Base-by-base conservation (phyloP, 2,797 vertebrate genomes). In the Xenops minutus region DNA sequence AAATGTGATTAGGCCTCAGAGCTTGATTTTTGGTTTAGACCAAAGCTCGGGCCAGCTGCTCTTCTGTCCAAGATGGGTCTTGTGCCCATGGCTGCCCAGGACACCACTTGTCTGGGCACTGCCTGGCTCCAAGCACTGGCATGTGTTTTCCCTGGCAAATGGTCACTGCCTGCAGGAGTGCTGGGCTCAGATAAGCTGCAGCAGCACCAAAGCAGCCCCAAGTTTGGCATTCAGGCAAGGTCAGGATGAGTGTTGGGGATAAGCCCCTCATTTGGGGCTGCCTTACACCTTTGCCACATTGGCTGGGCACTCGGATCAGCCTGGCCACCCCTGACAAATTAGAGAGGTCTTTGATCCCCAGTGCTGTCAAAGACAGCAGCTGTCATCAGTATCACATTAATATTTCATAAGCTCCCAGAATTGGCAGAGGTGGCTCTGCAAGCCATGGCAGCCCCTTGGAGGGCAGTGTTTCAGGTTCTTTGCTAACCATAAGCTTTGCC, bases 241-340 rank as follows among this genome's bases (percentile, higher is more conserved):
- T 84, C 78, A 73, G 32, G 44, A 59, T 0, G 1, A 3, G 1
- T 23, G 3, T 1, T 3, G 23, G 55, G 52, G 15, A 51, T 56
- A 14, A 64, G 14, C 9, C 27, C 7, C 3, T 30, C 1, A 0
- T 51, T 63, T 46, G 0, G 1, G 46, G 43, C 69, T 72, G n/a
- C 11, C 23, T 39, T 76, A 15, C 23, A 36, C 20, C 74, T 58
- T 34, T 20, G 16, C 7, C 6, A 1, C 1, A 0, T 13, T 76
- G 54, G 29, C 26, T 29, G 9, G 34, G 62, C 19, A 6, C 32
- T 54, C 0, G 0, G 54, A 36, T 17, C 0, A 1, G 19, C 23
- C 51, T 78, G 51, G 30, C n/a, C 0, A 0, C 29, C 46, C 21
- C 41, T 46, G 36, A n/a, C 1, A 1, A 43, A 37, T 55, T 34